Percentiles rank a stretch among this genome's conserved stretches.
These are phyloP conservation scores for Pelodytes ibericus DNA, from an alignment of 2,797 vertebrate genomes.

Conservation along the genomic window DNA sequence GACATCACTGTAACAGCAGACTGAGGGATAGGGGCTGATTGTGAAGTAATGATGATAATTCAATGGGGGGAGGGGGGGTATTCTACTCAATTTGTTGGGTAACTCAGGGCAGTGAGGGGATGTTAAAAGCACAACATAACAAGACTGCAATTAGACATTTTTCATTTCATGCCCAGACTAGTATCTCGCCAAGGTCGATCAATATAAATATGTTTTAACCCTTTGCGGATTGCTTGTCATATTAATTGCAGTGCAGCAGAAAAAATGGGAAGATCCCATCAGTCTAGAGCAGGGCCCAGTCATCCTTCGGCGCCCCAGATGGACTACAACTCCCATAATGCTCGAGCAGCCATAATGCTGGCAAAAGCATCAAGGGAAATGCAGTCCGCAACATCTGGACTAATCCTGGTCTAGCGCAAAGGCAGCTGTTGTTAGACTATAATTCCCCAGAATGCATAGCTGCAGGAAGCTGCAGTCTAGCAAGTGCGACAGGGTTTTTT, in stretches of 20 bases:
- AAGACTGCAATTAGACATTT: conserved; percentile 1
- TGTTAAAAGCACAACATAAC: conserved; percentile 10
- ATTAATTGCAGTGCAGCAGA: conserved; percentile 6
- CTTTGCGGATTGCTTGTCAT: neutral
- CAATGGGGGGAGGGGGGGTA: neutral
- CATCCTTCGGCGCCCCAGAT: no score
- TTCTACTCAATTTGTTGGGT: neutral
- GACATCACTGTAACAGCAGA: neutral
- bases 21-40: neutral
- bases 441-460: no score
- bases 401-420: no score
- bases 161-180: conserved; percentile 2
- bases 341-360: no score
- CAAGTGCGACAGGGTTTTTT: no score
- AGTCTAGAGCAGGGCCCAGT: no score
- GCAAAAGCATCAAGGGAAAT: no score
- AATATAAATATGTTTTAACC: conserved; percentile 10
- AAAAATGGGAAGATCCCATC: no score
- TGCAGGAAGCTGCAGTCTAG: no score
- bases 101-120: conserved; percentile 7
- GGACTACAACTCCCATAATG: no score
- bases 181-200: conserved; percentile 12
- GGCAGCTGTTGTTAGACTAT: no score
- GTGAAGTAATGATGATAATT: neutral
- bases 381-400: no score